Evolutionary conservation across 2,113 vertebrate genomes (phyloP).

Genomic region (Polyodon spathula): DNA sequence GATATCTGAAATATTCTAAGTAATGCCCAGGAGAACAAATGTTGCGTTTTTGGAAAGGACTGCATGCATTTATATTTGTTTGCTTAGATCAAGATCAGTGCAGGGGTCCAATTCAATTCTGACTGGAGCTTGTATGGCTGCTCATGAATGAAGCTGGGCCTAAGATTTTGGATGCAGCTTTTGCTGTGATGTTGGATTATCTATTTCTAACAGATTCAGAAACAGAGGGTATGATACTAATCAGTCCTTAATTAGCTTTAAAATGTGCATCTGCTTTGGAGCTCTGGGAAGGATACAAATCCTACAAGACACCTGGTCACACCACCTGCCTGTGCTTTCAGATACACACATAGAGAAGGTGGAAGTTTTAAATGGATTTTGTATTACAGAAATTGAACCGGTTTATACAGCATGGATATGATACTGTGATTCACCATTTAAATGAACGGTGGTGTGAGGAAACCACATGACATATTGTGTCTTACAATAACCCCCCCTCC

Average conservation of each 20-base stretch:
- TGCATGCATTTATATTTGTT: not conserved
- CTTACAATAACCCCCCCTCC: too few relatives aligned
- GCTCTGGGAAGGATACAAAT: not conserved
- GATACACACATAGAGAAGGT: not conserved
- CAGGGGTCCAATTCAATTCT: not conserved
- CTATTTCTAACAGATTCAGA: not conserved
- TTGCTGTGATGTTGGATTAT: not conserved
- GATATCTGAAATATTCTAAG: too few relatives aligned
- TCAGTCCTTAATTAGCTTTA: conserved; percentile 9
- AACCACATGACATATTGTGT: not conserved
- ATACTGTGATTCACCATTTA: not conserved
- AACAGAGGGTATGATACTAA: conserved; percentile 5
- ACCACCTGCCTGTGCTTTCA: not conserved
- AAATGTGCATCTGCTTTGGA: conserved; percentile 3
- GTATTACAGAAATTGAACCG: not conserved
- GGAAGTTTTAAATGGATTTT: not conserved
- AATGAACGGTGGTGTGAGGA: not conserved
- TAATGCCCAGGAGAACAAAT: not conserved
- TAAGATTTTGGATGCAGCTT: not conserved
- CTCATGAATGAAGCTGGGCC: not conserved
- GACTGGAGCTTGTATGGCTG: not conserved
- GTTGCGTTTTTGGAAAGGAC: not conserved
- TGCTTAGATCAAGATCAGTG: not conserved
- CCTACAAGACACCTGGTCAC: not conserved
- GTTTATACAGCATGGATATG: not conserved